Base-by-base conservation (phyloP, 1,140 invertebrate genomes). In the Magallana gigas region DNA sequence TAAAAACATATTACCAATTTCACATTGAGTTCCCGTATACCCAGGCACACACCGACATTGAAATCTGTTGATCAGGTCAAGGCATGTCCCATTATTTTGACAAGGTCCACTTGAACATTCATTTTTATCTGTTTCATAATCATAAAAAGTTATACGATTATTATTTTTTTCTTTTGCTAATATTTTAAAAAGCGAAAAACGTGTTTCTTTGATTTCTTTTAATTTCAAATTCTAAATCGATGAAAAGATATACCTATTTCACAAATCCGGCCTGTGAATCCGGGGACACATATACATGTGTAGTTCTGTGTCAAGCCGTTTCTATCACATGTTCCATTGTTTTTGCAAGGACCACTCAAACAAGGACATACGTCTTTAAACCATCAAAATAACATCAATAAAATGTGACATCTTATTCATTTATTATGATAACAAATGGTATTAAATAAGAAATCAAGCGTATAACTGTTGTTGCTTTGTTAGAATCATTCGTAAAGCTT, bases 51-150 rank as follows among this genome's bases (percentile, higher is more conserved):
- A 87, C 16, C 58, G 36, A 48, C 85, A 87, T 9, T 16, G 8
- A 80, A 82, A 87, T 18, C 62, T 8, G 56, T 87, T 83, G 11
- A 87, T 12, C 4, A 11, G 60, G 57, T 87, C 85, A 36, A 36
- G 12, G 81, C 85, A 87, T 1, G 85, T 62, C 18, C 18, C 85
- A 23, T 83, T 83, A 59, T 82, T 29, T 36, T 56, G 5, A 62
- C 85, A 87, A 48, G 85, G 85, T 12, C 64, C 36, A 56, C 76
- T 87, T 4, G 18, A 14, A 56, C 85, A 87, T 57, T 87, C 85
- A 64, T 87, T 59, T 56, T 83, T 64, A 12, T 87, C 85, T 87
- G n/a, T 36, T 36, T 36, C 1, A 23, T 23, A 23, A 36, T 7
- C 36, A 87, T 18, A 1, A 56, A 3, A 36, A 36, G 1, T 3